Conservation (phyloP, 2,113 vertebrate genomes). For the Strigops habroptila region DNA sequence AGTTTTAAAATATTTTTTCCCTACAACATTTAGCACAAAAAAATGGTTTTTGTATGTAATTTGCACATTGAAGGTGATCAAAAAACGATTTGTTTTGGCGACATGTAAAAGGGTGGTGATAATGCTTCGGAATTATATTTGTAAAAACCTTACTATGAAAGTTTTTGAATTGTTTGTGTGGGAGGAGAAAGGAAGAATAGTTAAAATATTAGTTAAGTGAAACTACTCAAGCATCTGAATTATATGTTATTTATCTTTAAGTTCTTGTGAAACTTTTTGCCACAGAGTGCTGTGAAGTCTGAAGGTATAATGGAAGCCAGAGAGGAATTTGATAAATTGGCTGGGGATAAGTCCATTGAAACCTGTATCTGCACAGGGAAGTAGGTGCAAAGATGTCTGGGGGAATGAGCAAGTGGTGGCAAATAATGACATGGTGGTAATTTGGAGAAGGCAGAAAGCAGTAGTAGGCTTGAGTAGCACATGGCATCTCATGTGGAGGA, state of each 20-base stretch:
- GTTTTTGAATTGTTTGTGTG: neutral
- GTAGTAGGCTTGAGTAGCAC: neutral
- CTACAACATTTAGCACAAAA: neutral
- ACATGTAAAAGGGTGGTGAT: neutral
- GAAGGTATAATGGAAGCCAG: neutral
- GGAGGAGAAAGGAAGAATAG: neutral
- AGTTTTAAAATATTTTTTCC: slow-evolving; percentile 11
- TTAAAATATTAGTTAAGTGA: slow-evolving; percentile 5
- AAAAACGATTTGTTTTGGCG: neutral
- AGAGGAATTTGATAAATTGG: neutral
- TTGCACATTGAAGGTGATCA: neutral
- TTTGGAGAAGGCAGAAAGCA: neutral
- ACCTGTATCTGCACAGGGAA: neutral
- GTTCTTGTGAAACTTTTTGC: neutral
- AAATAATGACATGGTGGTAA: neutral
- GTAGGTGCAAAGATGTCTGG: accelerated
- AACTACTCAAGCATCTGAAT: neutral
- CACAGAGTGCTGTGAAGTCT: neutral
- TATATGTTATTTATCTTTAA: neutral
- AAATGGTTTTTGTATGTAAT: slow-evolving; percentile 5
- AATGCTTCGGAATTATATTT: neutral
- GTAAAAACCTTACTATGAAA: neutral
- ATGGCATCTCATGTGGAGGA: neutral
- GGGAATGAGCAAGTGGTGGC: accelerated
- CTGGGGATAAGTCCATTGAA: neutral